phyloP scores from a whole-genome alignment of 92 coral and sea anemone genomes.

The Muricea muricata region DNA sequence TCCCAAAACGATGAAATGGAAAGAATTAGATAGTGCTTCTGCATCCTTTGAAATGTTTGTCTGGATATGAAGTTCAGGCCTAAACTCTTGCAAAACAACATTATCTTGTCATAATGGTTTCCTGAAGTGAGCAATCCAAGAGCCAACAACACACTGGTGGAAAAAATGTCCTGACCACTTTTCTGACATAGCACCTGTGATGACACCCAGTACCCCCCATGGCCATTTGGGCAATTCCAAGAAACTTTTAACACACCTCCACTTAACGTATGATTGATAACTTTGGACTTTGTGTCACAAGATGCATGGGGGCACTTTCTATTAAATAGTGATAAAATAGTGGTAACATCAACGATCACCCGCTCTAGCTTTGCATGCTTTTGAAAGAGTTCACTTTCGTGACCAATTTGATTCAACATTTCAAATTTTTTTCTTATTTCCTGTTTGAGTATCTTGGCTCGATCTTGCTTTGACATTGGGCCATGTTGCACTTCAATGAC shows the following conservation, averaged over 20 bases:
- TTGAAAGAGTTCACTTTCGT: not conserved
- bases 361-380: not conserved
- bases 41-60: too few species aligned
- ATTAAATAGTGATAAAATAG: conserved; percentile 7
- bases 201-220: conserved; percentile 52
- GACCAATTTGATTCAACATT: not conserved
- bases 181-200: conserved; percentile 36
- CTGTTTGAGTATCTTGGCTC: too few species aligned
- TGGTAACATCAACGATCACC: conserved; percentile 33
- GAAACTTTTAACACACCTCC: conserved; percentile 45
- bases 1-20: too few species aligned
- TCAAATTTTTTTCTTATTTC: too few species aligned
- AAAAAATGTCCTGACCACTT: conserved; percentile 35
- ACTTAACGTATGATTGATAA: not conserved
- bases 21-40: too few species aligned
- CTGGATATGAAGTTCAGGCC: conserved; percentile 49
- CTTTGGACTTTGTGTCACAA: conserved; percentile 12
- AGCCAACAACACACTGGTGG: conserved; percentile 37
- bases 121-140: conserved; percentile 51
- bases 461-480: too few species aligned
- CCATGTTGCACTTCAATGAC: too few species aligned
- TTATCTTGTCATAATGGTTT: conserved; percentile 48
- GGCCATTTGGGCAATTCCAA: conserved; percentile 44
- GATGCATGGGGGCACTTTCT: conserved; percentile 21
- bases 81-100: conserved; percentile 5